A percentile compares a stretch with the other conserved stretches of the same genome.
Conservation (phyloP, 2,113 vertebrate species). For the Microtus pennsylvanicus region DNA sequence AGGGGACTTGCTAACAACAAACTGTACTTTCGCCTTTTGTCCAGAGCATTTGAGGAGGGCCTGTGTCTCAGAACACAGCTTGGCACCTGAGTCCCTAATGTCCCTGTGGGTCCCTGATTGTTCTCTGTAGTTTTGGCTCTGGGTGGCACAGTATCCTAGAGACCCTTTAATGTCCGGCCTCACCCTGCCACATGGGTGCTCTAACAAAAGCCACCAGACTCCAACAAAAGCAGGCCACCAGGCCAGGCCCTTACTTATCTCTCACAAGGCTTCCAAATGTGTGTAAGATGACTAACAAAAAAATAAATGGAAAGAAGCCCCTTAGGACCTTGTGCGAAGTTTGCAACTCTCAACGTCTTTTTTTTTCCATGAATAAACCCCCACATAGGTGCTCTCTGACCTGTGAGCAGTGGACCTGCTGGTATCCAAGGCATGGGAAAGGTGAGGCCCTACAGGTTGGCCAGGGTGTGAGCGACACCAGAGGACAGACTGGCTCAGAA, state of each 20-base stretch:
- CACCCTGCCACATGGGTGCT: rapidly evolving
- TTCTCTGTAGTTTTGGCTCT: rapidly evolving
- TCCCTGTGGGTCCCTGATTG: too few relatives aligned
- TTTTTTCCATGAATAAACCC: too few relatives aligned
- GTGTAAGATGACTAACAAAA: not conserved
- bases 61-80: rapidly evolving
- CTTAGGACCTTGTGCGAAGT: too few relatives aligned
- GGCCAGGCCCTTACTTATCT: not conserved
- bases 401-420: rapidly evolving
- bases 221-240: not conserved
- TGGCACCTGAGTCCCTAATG: not conserved
- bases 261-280: not conserved
- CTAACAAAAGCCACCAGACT: not conserved
- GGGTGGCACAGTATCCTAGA: rapidly evolving
- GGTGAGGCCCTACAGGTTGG: rapidly evolving
- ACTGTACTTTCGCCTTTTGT: rapidly evolving
- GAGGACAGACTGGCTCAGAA: rapidly evolving
- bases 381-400: too few relatives aligned
- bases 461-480: not conserved
- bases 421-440: rapidly evolving
- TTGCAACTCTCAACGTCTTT: too few relatives aligned
- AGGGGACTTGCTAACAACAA: rapidly evolving
- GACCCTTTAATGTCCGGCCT: too few relatives aligned
- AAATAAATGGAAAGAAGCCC: not conserved
- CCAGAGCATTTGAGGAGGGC: not conserved